Base-by-base conservation (phyloP, 2,113 vertebrate genomes). In the Suricata suricatta region DNA sequence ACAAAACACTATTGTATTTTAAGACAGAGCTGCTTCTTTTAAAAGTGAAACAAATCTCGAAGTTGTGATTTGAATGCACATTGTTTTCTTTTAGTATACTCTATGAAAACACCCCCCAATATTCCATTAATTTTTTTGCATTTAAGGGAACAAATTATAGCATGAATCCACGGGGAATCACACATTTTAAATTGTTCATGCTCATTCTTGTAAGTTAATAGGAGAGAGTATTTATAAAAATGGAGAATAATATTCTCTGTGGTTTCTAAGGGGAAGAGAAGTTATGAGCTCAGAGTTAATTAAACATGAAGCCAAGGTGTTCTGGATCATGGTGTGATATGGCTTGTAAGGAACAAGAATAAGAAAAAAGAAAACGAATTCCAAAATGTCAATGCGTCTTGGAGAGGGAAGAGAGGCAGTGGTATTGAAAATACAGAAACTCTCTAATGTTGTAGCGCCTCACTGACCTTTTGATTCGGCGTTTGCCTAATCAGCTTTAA, bases 101-200 rank as follows among this genome's bases (percentile, higher is more conserved):
- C 52, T 79, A 44, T 66, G 31, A 90, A 96, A 96, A 66, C 9
- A 66, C 21, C 47, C 88, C 25, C 35, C 2, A 44, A 83, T 79
- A 74, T 69, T 23, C 21, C 25, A 33, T 88, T 95, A 95, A 68
- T 96, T 95, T 84, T 54, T 96, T 63, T 97, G 23, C 44, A 90
- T 71, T 92, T 90, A 93, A 87, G n/a, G 54, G 97, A 97, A 97
- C n/a, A 95, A 93, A 90, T 90, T 96, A 54, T 79, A 97, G 74
- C 11, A 64, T 94, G 85, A 95, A 57, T 95, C 90, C 66, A 68
- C 21, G 33, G 76, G 60, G 80, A 93, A 71, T 92, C 76, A 90
- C 87, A 90, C 90, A 94, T 97, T 96, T 96, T 85, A 93, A 95
- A 86, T 96, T 68, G 17, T 19, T 90, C 87, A 81, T 63, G 35